Evolutionary conservation across 2,797 vertebrate species (phyloP).

Genomic region (Alfaro cultratus): DNA sequence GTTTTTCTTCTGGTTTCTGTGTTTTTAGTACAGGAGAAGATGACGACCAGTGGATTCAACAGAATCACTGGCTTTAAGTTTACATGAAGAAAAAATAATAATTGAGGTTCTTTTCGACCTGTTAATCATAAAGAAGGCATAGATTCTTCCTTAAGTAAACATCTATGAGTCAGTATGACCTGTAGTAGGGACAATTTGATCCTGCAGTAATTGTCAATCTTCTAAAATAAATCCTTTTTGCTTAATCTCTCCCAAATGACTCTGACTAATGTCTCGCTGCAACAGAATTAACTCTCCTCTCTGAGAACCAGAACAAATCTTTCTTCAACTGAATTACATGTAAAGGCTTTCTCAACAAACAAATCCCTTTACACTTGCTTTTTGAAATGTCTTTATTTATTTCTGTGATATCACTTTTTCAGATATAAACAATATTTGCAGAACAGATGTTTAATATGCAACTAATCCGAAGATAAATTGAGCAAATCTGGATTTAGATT

Average conservation of each 20-base stretch:
- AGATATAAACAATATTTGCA: neutral
- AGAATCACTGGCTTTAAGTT: neutral
- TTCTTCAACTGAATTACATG: neutral
- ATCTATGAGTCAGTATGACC: slow-evolving; percentile 24
- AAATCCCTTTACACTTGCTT: neutral
- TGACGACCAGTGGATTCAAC: slow-evolving; percentile 12
- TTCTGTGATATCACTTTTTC: neutral
- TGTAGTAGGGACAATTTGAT: slow-evolving; percentile 9
- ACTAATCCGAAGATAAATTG: neutral
- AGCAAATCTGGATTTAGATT: neutral
- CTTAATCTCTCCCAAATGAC: slow-evolving; percentile 28
- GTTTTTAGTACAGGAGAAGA: neutral
- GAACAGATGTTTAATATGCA: neutral
- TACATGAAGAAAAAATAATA: neutral
- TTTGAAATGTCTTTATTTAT: neutral
- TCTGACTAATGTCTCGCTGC: slow-evolving; percentile 7
- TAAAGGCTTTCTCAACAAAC: neutral
- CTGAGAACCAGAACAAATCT: slow-evolving; percentile 4
- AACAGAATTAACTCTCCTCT: slow-evolving; percentile 3
- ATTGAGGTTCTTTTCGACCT: slow-evolving; percentile 40
- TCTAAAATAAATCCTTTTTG: slow-evolving; percentile 24
- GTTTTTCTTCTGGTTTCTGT: neutral
- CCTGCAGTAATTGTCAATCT: slow-evolving; percentile 21
- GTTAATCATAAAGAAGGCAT: slow-evolving; percentile 41
- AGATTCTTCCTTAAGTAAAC: slow-evolving; percentile 44